Evolutionary conservation across 1,140 invertebrate species (phyloP), one percentile per base, ranked within the genome.

Genomic region (Leptinotarsa defecta): DNA sequence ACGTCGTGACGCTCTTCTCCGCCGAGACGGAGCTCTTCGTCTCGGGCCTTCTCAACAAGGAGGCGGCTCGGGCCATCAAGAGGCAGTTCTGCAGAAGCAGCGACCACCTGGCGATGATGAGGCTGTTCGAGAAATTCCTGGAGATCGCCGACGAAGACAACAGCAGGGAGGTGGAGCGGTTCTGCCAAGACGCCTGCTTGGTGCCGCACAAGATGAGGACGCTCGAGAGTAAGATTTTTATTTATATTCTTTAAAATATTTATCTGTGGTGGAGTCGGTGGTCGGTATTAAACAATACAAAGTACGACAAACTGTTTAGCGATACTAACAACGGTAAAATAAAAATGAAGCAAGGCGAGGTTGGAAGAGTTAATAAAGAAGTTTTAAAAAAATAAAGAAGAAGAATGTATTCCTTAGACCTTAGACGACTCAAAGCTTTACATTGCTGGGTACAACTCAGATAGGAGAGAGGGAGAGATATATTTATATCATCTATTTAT

Each of bases 51-150:
- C 71, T 73, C 17, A 77, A 81, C 57, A 81, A 82, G 74, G 79
- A 80, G 2, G 49, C 6, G 1, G 74, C 83, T 5, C 80, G 80
- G 71, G 70, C 65, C 57, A 48, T 80, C 1, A 85, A 84, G 72
- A 70, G 52, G 4, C 17, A 76, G 62, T 84, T 79, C 68, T 81
- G 70, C 8, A 67, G 75, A 17, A 75, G 48, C 27, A 84, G 83
- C 65, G 85, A 86, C 77, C 85, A 86, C 77, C 74, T 85, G 73
- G 79, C 82, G 4, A 72, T 85, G 76, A 84, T 86, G 81, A 69
- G 78, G 63, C 17, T 85, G 22, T 82, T 81, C 73, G 84, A 85
- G 64, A 79, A 82, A 49, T 85, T 83, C 82, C 34, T 84, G 19
- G 78, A 82, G 27, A 76, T 79, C 57, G 73, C 76, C 34, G 81